phyloP scores from a whole-genome alignment of 2,888 invertebrate species.

The Hypsopygia costalis region DNA sequence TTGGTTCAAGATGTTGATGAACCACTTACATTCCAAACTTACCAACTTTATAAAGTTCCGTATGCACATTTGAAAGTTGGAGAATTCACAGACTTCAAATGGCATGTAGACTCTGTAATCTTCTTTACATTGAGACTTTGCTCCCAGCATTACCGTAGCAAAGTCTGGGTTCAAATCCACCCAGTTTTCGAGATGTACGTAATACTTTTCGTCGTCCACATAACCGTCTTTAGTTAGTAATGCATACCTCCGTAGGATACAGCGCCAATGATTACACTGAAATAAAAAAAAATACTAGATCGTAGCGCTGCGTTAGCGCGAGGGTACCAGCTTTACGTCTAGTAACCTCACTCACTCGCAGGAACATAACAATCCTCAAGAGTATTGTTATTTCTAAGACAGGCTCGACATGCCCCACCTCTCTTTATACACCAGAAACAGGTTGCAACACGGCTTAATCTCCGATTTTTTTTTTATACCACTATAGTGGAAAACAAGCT shows the following conservation, averaged over 20 bases:
- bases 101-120: conserved; percentile 28
- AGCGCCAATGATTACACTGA: conserved; percentile 50
- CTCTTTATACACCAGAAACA: too few species aligned
- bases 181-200: conserved; percentile 50
- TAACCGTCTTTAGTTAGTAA: conserved; percentile 25
- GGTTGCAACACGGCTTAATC: too few species aligned
- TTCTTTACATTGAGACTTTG: conserved; percentile 42
- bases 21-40: too few species aligned
- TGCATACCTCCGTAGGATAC: conserved; percentile 43
- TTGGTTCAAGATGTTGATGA: too few species aligned
- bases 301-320: too few species aligned
- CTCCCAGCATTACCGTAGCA: conserved; percentile 31
- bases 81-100: conserved; percentile 36
- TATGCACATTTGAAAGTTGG: conserved; percentile 37
- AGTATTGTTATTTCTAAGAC: too few species aligned
- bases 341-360: too few species aligned
- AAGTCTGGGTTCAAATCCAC: conserved; percentile 44
- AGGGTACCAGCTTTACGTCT: too few species aligned
- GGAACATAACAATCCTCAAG: too few species aligned
- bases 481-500: too few species aligned
- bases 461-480: too few species aligned
- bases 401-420: too few species aligned
- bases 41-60: conserved; percentile 41
- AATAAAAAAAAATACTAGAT: conserved; percentile 15
- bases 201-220: conserved; percentile 42